Base-by-base conservation (phyloP, 1,140 invertebrate genomes). In the Drosophila pruinosa region DNA sequence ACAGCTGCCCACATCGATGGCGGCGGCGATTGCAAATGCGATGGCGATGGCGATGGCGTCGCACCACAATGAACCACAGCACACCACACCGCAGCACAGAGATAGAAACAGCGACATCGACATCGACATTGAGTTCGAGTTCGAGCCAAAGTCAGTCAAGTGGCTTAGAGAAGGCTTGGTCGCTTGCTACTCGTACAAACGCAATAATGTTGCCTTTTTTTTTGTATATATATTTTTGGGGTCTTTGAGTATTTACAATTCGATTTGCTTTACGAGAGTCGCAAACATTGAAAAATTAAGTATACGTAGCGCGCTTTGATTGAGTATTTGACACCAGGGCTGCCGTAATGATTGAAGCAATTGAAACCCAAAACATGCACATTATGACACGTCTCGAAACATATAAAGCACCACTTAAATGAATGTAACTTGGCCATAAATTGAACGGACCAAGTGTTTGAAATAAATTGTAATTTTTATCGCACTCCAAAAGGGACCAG, bases 1-100 rank as follows among this genome's bases (percentile, higher is more conserved):
- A 73, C 82, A 86, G 80, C 81, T 88, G 81, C 82, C 82, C 81
- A 85, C 81, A 58, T 82, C 50, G 59, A 72, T 62, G 65, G 53
- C 75, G 69, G 57, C 76, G 48, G 58, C 47, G 58, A 54, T 54
- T 53, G 65, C 48, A 38, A 43, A 24, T 63, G 59, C 59, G 28
- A 38, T 12, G 15, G 47, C 34, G 50, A 24, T 8, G 15, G 34
- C 34, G 48, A 53, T 14, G 12, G 15, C 12, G 58, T 26, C 47
- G 22, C 21, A 65, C 36, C 64, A 52, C 24, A 39, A 5, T 45
- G 28, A 50, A 41, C 62, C 21, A 41, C 47, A 59, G n/a, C 53
- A 65, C 52, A 52, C 45, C 36, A 31, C 52, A 22, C 64, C 17
- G 56, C n/a, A n/a, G n/a, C 48, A 31, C 8, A 28, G 45, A 61